A percentile compares a stretch with the other conserved stretches of the same genome.
Evolutionary conservation across 2,113 vertebrate genomes (phyloP).

Genomic region (Tetraodon nigroviridis): DNA sequence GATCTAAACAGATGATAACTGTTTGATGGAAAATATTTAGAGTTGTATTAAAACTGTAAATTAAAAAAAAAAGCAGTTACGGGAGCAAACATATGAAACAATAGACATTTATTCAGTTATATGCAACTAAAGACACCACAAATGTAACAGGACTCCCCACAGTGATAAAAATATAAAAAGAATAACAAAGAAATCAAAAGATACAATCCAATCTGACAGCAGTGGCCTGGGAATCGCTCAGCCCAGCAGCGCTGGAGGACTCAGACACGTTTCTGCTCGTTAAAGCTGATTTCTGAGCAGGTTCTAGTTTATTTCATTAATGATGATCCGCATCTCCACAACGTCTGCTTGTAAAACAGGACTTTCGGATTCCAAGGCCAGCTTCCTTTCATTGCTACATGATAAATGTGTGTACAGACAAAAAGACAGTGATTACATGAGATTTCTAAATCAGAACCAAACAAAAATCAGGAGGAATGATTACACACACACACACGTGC

Average conservation of each 20-base stretch:
- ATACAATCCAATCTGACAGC: background rate
- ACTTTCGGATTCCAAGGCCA: background rate
- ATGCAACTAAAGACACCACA: background rate
- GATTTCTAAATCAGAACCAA: slow-evolving; percentile 22
- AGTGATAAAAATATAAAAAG: background rate
- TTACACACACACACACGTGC: slow-evolving; percentile 17
- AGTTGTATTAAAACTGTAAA: too few relatives aligned
- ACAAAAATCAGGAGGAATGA: slow-evolving; percentile 22
- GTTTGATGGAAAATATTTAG: too few relatives aligned
- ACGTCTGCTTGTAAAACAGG: background rate
- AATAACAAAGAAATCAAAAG: background rate
- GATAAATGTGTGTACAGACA: background rate
- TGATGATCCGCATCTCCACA: background rate
- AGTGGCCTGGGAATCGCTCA: background rate
- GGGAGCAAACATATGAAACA: background rate
- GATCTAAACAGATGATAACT: too few relatives aligned
- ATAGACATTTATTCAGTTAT: background rate
- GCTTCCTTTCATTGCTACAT: background rate
- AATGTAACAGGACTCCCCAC: background rate
- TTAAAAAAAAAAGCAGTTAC: background rate
- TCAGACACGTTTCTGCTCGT: background rate
- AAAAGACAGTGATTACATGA: slow-evolving; percentile 13
- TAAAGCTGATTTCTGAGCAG: background rate
- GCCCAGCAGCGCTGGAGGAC: background rate
- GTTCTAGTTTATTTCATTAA: background rate